These are phyloP conservation scores for Hemicrepidius hirtus DNA, from an alignment of 2,888 invertebrate species.

Conservation along the genomic window DNA sequence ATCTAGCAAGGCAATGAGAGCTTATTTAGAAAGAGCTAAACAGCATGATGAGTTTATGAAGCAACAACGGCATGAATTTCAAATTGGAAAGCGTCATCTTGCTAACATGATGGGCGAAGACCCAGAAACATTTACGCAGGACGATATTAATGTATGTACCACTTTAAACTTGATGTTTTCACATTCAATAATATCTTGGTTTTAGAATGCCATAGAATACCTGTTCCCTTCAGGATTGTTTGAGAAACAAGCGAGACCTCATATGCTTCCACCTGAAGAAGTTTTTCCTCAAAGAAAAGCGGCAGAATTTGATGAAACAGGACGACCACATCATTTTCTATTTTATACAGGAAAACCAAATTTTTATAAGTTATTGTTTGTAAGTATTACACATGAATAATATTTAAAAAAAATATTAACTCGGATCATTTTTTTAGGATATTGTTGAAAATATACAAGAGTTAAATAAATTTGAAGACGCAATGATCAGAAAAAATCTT, in stretches of 20 bases:
- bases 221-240: slow-evolving; percentile 96
- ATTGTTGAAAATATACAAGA: slow-evolving; percentile 81
- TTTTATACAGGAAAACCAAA: slow-evolving; percentile 95
- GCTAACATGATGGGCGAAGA: slow-evolving; percentile 99
- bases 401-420: slow-evolving; percentile 30
- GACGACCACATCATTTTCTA: slow-evolving; percentile 91
- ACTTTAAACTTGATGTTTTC: neutral
- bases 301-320: slow-evolving; percentile 92
- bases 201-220: slow-evolving; percentile 90
- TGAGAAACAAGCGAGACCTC: slow-evolving; percentile 88
- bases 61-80: slow-evolving; percentile 85
- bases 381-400: slow-evolving; percentile 71
- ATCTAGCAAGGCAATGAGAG: slow-evolving; percentile 91
- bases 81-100: slow-evolving; percentile 94
- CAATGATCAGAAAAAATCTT: slow-evolving; percentile 78
- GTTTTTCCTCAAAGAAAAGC: slow-evolving; percentile 89
- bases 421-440: slow-evolving; percentile 73
- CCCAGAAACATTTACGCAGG: slow-evolving; percentile 90
- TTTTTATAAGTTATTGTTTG: slow-evolving; percentile 88
- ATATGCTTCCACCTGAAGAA: slow-evolving; percentile 92
- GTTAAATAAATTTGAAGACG: slow-evolving; percentile 82
- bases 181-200: slow-evolving; percentile 53
- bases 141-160: slow-evolving; percentile 84
- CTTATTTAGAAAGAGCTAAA: slow-evolving; percentile 88
- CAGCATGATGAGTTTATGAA: slow-evolving; percentile 90